Evolutionary conservation across 2,888 invertebrate genomes (phyloP).

Genomic region (Tetragnatha montana): DNA sequence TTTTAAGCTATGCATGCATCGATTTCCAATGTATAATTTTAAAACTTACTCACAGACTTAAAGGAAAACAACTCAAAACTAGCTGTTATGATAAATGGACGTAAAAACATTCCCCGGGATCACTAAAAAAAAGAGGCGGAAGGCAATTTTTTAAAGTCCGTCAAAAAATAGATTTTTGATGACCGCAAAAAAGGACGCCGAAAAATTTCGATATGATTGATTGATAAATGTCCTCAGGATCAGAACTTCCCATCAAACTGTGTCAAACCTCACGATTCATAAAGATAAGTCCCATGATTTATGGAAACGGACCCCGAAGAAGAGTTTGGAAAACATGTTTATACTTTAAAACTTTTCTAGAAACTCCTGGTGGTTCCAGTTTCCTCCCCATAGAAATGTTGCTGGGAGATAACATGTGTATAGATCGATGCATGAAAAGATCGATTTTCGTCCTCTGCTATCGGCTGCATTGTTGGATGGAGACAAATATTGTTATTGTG

Average conservation of each 20-base stretch:
- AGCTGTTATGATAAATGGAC: too few relatives aligned
- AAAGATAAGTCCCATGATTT: not conserved
- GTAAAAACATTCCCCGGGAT: too few relatives aligned
- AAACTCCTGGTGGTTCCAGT: not conserved
- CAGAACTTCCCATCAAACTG: not conserved
- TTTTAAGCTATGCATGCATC: too few relatives aligned
- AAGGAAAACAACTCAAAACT: too few relatives aligned
- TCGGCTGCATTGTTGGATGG: too few relatives aligned
- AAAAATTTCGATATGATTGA: not conserved
- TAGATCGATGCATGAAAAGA: too few relatives aligned
- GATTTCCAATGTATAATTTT: too few relatives aligned
- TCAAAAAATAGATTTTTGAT: not conserved
- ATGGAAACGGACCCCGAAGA: not conserved
- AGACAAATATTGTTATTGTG: too few relatives aligned
- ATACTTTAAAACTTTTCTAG: not conserved
- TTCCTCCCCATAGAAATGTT: not conserved
- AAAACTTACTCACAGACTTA: too few relatives aligned
- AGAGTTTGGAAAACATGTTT: not conserved
- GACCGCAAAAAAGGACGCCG: not conserved
- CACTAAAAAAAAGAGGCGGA: not conserved
- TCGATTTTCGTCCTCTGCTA: too few relatives aligned
- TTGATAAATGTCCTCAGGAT: conserved; percentile 1
- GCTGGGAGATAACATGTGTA: too few relatives aligned
- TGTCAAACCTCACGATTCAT: not conserved
- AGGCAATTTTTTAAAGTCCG: not conserved